phyloP scores from a whole-genome alignment of 2,888 invertebrate species.

The Clanis bilineata region DNA sequence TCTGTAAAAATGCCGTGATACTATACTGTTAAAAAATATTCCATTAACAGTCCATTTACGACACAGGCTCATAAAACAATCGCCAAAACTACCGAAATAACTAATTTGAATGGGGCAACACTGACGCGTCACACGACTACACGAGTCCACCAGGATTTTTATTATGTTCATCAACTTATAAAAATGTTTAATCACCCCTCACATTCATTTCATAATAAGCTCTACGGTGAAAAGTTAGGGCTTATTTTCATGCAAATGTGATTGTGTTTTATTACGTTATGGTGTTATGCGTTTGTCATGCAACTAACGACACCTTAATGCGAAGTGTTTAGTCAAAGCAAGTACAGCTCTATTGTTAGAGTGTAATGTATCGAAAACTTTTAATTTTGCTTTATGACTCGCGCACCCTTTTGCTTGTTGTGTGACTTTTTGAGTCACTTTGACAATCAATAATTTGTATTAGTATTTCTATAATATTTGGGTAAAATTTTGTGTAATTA shows the following conservation, averaged over 20 bases:
- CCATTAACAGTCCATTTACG: slow-evolving; percentile 15
- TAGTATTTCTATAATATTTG: no score
- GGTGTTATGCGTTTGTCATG: slow-evolving; percentile 48
- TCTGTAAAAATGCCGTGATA: neutral
- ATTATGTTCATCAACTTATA: slow-evolving; percentile 38
- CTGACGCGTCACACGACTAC: slow-evolving; percentile 58
- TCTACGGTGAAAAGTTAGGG: neutral
- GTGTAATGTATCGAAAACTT: slow-evolving; percentile 79
- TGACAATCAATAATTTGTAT: slow-evolving; percentile 5
- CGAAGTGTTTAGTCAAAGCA: slow-evolving; percentile 73
- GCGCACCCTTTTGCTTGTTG: slow-evolving; percentile 46
- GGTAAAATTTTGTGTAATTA: neutral
- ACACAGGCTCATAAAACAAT: slow-evolving; percentile 62
- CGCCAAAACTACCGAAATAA: slow-evolving; percentile 61
- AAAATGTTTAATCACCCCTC: neutral
- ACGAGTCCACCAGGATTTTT: slow-evolving; percentile 49
- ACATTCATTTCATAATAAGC: neutral
- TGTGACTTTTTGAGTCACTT: slow-evolving; percentile 14
- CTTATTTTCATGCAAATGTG: neutral
- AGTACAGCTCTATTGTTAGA: slow-evolving; percentile 70
- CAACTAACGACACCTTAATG: slow-evolving; percentile 80
- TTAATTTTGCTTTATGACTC: slow-evolving; percentile 79
- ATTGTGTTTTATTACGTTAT: neutral
- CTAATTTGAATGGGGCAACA: slow-evolving; percentile 65
- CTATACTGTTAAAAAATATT: neutral